A percentile compares a stretch with the other conserved stretches of the same genome.
These are phyloP conservation scores for Microcebus griseorufus DNA, from an alignment of 2,113 vertebrate species.

Conservation along the genomic window DNA sequence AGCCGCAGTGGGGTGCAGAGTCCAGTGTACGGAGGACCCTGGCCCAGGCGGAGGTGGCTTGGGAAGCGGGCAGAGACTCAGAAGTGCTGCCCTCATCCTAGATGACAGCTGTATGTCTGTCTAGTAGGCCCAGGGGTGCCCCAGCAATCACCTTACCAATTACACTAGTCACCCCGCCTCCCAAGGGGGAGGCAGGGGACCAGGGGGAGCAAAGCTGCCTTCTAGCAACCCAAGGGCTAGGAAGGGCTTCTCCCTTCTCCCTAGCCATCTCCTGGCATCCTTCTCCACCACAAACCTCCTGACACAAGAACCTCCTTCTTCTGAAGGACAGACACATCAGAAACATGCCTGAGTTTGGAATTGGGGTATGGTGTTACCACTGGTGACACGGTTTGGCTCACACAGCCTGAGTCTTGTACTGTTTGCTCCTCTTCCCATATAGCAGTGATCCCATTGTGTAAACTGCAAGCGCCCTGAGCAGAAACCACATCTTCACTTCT, in stretches of 20 bases:
- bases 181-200: rapidly evolving
- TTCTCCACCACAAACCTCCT: not conserved
- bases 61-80: not conserved
- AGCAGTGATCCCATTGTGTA: too few relatives aligned
- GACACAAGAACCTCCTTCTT: not conserved
- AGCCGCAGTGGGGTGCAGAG: not conserved
- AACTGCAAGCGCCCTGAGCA: not conserved
- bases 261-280: not conserved
- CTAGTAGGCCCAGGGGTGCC: not conserved
- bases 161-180: not conserved
- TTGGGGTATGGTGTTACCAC: not conserved
- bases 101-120: rapidly evolving
- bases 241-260: not conserved
- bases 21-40: too few relatives aligned
- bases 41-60: too few relatives aligned
- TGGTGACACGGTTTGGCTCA: not conserved
- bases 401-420: not conserved
- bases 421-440: rapidly evolving
- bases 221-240: not conserved
- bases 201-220: rapidly evolving
- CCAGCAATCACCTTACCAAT: not conserved
- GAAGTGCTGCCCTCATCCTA: not conserved
- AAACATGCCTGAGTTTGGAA: not conserved
- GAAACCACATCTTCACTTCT: not conserved
- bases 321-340: not conserved